Percentiles rank a stretch among this genome's conserved stretches.
These are phyloP conservation scores for Amblyraja radiata DNA, from an alignment of 2,797 vertebrate species.

Conservation along the genomic window DNA sequence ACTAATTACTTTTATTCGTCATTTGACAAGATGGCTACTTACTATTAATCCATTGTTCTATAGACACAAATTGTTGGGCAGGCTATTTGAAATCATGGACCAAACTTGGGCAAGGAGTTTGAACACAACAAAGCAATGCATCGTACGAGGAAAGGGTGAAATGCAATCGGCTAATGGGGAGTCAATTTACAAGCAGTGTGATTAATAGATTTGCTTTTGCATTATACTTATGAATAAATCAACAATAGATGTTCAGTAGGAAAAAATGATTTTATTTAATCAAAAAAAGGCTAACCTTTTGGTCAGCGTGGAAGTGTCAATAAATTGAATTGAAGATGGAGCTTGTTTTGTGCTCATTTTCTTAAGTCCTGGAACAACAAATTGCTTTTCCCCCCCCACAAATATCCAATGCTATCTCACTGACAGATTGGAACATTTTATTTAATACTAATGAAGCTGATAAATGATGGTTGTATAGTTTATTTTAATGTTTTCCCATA, in stretches of 20 bases:
- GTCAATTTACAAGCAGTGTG: not conserved
- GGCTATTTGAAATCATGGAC: not conserved
- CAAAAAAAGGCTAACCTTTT: not conserved
- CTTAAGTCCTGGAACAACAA: slow-evolving; percentile 9
- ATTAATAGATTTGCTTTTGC: not conserved
- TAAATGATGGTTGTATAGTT: slow-evolving; percentile 36
- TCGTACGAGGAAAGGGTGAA: not conserved
- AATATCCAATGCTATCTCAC: slow-evolving; percentile 16
- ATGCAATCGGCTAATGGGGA: not conserved
- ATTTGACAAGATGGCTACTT: not conserved
- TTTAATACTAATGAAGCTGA: slow-evolving; percentile 39
- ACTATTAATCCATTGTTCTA: not conserved
- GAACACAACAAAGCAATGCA: not conserved
- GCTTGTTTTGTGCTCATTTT: not conserved
- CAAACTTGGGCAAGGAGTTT: not conserved
- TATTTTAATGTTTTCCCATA: slow-evolving; percentile 35
- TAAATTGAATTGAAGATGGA: not conserved
- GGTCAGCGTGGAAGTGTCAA: not conserved
- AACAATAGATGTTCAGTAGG: not conserved
- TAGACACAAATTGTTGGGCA: not conserved
- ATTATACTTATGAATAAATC: not conserved
- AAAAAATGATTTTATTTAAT: not conserved
- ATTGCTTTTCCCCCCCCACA: not conserved
- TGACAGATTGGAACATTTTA: slow-evolving; percentile 38
- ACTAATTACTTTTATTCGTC: not conserved